A percentile compares a stretch with the other conserved stretches of the same genome.
Evolutionary conservation across 2,888 invertebrate species (phyloP).

Genomic region (Parascotia fuliginaria): DNA sequence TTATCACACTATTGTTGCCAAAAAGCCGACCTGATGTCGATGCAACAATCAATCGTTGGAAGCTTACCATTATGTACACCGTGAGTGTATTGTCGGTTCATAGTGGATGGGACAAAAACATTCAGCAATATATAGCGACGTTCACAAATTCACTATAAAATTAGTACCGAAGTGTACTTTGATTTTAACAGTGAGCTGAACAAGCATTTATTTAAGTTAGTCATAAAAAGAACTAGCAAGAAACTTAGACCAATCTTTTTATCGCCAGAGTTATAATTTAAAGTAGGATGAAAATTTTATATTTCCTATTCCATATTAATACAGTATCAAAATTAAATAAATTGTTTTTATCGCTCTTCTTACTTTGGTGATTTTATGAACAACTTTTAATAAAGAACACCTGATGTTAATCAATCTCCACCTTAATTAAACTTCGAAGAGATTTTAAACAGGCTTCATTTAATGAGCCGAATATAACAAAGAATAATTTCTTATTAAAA

Average conservation of each 20-base stretch:
- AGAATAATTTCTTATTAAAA: no score
- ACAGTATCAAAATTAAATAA: background rate
- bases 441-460: background rate
- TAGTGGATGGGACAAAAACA: conserved; percentile 2
- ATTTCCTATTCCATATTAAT: no score
- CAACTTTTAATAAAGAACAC: background rate
- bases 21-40: background rate
- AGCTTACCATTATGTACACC: conserved; percentile 4
- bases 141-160: conserved; percentile 2
- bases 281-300: no score
- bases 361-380: background rate
- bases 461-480: no score
- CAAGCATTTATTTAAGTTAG: no score
- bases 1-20: background rate
- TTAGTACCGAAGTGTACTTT: background rate
- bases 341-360: no score
- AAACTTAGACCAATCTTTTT: no score
- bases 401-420: background rate
- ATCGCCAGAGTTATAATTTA: no score
- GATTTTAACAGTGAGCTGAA: no score
- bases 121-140: conserved; percentile 5
- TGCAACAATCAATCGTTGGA: conserved; percentile 7
- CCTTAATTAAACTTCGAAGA: background rate
- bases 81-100: background rate
- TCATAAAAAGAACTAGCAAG: no score